Evolutionary conservation across 2,113 vertebrate species (phyloP), one percentile per base, ranked within the genome.

Genomic region (Tursiops truncatus): DNA sequence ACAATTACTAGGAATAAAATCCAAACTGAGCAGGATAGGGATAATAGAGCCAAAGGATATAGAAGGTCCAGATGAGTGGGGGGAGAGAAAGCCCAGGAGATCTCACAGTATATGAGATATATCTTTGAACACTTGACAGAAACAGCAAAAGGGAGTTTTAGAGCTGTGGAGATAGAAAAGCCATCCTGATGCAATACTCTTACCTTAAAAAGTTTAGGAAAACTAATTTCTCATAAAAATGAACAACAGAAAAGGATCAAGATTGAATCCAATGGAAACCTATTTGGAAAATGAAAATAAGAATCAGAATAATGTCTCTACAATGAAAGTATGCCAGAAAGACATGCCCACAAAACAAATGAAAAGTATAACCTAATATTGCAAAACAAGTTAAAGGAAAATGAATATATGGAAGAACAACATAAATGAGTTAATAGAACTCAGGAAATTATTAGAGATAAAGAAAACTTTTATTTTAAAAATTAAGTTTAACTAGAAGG

Each of bases 181-280:
- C 36, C 82, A 18, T 93, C 47, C 60, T 84, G 50, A 84, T 26
- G 33, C 3, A 33, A 25, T 74, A 76, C 20, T 26, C 36, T 76
- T 79, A 10, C 26, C 58, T 73, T 56, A 56, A n/a, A 70, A 89
- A 85, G 17, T 38, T 71, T 33, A 65, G n/a, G 38, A 71, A 89
- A 92, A 84, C 62, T 62, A 85, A 71, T 83, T 94, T 53, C 20
- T 67, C 25, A n/a, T 90, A 65, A 85, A 94, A 88, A 77, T 68
- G 36, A 84, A 83, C 26, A 87, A 47, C 50, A 92, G 41, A 44
- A 74, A 82, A 82, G 26, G 15, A 62, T 94, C 76, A 73, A 33
- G 26, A 28, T 36, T 26, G 28, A 88, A 68, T 79, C 79, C 56
- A 21, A 1, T 67, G 53, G 63, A 84, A 93, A 56, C 5, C 15